Base-by-base conservation (phyloP, 2,113 vertebrate species). In the Eublepharis macularius region DNA sequence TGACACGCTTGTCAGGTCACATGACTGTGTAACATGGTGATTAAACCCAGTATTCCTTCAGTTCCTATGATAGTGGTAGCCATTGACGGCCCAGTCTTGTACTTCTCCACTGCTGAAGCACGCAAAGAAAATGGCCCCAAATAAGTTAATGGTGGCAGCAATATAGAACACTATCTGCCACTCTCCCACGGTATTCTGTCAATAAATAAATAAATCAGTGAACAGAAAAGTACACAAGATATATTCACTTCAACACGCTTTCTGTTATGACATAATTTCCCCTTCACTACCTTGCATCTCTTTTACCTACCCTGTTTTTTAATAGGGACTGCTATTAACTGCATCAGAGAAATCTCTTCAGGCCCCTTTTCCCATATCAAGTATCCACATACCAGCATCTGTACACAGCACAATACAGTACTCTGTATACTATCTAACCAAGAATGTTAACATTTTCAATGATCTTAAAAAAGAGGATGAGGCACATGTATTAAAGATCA, bases 141-240 rank as follows among this genome's bases (percentile, higher is more conserved):
- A 96, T 19, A 98, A 51, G 91, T 99, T 98, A 93, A 99, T 98
- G 86, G 93, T 95, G 84, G 98, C 98, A 81, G 98, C 98, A 14
- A 99, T 99, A 94, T 96, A 99, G 95, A 99, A 99, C 41, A 99
- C 98, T 1, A 81, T 94, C 92, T 97, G 97, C 99, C 99, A 99
- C 88, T 99, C 97, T 88, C 87, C 93, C 45, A 98, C 96, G 51
- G 98, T 98, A 92, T 98, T 98, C 99, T 99, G 84, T 36, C 92
- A 90, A 91, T 93, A 83, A 66, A 86, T 29, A 43, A 57, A 32
- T 21, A 47, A 85, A 85, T 92, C 72, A 94, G 8, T 88, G 68
- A 80, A 45, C 41, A 90, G 69, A 83, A 80, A 21, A 29, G 76
- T 36, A 69, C 7, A 81, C 49, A 74, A 73, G 29, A 79, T 34